A percentile compares a stretch with the other conserved stretches of the same genome.
Evolutionary conservation across 2,113 vertebrate species (phyloP).

Genomic region (Trogon surrucura): DNA sequence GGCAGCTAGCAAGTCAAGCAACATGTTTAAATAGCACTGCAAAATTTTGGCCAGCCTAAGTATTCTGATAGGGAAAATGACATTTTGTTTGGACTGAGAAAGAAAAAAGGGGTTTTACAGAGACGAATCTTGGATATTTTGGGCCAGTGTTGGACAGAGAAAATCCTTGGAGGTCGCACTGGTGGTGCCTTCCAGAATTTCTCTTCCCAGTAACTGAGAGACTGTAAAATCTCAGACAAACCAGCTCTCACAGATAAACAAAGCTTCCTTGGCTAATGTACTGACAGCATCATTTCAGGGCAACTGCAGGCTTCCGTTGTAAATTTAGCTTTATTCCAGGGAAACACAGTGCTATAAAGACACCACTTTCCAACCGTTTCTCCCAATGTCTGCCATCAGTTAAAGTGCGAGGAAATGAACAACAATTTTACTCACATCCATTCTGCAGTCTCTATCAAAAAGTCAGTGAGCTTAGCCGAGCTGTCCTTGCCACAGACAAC

Average conservation of each 20-base stretch:
- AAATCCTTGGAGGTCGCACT: not conserved
- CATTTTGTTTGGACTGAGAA: not conserved
- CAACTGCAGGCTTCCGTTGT: not conserved
- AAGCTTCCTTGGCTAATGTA: not conserved
- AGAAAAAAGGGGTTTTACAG: not conserved
- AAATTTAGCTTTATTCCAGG: not conserved
- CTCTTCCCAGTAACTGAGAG: not conserved
- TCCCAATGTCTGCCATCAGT: not conserved
- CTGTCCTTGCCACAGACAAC: not conserved
- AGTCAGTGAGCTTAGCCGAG: not conserved
- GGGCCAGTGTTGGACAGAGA: not conserved
- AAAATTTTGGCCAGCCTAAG: not conserved
- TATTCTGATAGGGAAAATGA: not conserved
- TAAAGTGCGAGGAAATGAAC: not conserved
- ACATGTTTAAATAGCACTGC: not conserved
- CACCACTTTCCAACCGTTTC: not conserved
- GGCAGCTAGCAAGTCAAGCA: not conserved
- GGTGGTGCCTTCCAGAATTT: not conserved
- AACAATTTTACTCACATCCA: not conserved
- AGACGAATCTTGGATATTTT: not conserved
- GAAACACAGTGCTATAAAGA: not conserved
- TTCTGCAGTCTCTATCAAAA: not conserved
- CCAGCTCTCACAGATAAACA: not conserved
- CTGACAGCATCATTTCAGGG: not conserved
- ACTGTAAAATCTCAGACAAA: not conserved